Conservation (phyloP, 2,113 vertebrate species). For the Ailuropoda melanoleuca region DNA sequence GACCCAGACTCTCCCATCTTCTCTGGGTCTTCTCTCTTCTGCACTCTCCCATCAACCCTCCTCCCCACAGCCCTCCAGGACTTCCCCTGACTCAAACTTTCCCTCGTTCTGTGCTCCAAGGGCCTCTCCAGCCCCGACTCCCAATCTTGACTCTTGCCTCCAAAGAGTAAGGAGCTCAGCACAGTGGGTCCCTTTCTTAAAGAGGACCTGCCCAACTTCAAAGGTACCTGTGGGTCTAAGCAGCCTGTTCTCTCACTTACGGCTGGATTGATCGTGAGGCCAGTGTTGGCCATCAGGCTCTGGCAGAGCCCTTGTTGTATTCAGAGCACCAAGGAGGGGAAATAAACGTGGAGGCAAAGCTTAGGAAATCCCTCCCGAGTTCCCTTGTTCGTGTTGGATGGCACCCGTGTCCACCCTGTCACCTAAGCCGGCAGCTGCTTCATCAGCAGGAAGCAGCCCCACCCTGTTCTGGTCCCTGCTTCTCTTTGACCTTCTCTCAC, state of each 20-base stretch:
- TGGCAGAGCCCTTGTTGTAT: background rate
- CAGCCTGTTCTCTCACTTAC: background rate
- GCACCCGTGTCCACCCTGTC: background rate
- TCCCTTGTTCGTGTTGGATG: background rate
- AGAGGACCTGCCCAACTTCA: background rate
- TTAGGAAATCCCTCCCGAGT: background rate
- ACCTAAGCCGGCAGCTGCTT: background rate
- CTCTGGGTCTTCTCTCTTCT: background rate
- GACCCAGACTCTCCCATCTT: background rate
- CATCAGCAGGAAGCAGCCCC: background rate
- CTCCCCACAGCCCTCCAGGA: background rate
- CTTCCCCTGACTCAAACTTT: background rate
- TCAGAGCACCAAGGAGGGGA: background rate
- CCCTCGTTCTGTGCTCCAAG: background rate
- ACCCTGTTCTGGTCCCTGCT: background rate
- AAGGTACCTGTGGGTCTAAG: background rate
- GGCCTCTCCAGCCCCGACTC: background rate
- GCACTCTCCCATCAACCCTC: background rate
- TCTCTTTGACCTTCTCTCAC: background rate
- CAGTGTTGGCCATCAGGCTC: background rate
- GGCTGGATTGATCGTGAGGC: background rate
- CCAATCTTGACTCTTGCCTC: background rate
- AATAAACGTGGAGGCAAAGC: background rate
- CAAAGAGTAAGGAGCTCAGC: background rate
- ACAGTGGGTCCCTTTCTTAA: background rate